phyloP scores from a whole-genome alignment of 2,113 vertebrate genomes.

The Azemiops feae region DNA sequence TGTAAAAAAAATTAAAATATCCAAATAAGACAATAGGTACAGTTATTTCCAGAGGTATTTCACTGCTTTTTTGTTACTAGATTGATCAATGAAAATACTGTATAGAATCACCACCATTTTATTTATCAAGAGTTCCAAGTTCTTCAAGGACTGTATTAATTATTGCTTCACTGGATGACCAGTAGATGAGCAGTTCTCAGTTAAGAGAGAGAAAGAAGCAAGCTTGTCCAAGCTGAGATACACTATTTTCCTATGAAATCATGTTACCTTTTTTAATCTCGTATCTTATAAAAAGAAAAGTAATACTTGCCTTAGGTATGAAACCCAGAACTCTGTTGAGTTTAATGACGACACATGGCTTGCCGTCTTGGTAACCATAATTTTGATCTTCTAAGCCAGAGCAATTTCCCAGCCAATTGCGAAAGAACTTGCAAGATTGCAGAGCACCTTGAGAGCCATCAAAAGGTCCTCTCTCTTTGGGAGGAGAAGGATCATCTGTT shows the following conservation, averaged over 20 bases:
- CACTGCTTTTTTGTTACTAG: not conserved
- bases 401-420: conserved; percentile 77
- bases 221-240: not conserved
- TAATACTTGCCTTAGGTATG: conserved; percentile 80
- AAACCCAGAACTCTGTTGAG: conserved; percentile 93
- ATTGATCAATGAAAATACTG: not conserved
- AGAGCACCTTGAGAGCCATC: conserved; percentile 58
- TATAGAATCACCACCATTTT: not conserved
- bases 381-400: conserved; percentile 68
- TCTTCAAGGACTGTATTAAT: not conserved
- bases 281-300: conserved; percentile 14
- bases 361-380: conserved; percentile 82
- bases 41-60: not conserved
- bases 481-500: conserved; percentile 53
- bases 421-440: conserved; percentile 81
- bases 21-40: not conserved
- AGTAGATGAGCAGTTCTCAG: not conserved
- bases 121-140: not conserved
- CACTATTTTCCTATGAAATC: not conserved
- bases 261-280: not conserved
- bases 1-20: not conserved
- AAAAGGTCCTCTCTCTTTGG: conserved; percentile 71
- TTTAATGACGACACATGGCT: conserved; percentile 89
- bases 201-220: not conserved
- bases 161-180: not conserved